Conservation (phyloP, 2,888 invertebrate species). For the Sussaba pulchella region DNA sequence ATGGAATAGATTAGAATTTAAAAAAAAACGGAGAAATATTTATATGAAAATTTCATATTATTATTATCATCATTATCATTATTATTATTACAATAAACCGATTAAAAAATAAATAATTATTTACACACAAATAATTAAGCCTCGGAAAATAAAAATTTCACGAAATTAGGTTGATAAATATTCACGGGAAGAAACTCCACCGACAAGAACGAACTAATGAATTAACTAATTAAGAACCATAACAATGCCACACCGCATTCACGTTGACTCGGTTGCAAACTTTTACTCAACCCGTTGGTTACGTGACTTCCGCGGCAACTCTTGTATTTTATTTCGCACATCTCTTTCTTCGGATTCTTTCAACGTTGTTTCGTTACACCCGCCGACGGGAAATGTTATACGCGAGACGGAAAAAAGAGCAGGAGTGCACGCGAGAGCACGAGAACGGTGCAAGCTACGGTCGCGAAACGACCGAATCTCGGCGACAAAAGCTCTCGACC, state of each 20-base stretch:
- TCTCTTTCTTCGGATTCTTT: conserved; percentile 14
- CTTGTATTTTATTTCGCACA: conserved; percentile 18
- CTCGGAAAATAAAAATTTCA: background rate
- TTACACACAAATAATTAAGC: no score
- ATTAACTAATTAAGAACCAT: background rate
- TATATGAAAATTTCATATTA: no score
- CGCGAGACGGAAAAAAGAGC: conserved; percentile 34
- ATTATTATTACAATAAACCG: no score
- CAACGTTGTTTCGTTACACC: background rate
- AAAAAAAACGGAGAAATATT: no score
- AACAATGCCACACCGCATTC: background rate
- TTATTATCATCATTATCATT: no score
- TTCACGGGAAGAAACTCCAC: background rate
- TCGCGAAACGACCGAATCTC: conserved; percentile 34
- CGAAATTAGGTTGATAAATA: background rate
- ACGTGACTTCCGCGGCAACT: conserved; percentile 1
- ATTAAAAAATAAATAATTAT: background rate
- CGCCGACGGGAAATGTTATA: background rate
- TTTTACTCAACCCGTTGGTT: conserved; percentile 11
- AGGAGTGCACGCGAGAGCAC: conserved; percentile 9
- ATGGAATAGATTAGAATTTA: no score
- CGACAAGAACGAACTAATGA: conserved; percentile 2
- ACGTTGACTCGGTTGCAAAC: background rate
- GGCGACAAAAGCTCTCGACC: conserved; percentile 38
- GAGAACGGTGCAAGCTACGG: background rate